phyloP scores from a whole-genome alignment of 2,113 vertebrate genomes.

The Mustela nigripes region DNA sequence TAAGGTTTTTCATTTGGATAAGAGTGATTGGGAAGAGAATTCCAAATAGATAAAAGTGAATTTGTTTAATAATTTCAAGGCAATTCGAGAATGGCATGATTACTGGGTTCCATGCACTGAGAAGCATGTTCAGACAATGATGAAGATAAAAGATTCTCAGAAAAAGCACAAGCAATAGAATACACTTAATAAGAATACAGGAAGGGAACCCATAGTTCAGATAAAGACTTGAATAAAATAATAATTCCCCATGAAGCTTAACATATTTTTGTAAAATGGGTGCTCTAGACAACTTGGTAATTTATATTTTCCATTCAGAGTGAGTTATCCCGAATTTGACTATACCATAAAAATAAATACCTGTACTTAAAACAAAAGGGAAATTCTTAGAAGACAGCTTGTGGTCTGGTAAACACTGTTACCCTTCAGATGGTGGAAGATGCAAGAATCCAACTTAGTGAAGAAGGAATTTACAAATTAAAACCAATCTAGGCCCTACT shows the following conservation, averaged over 20 bases:
- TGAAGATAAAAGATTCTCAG: background rate
- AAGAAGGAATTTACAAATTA: background rate
- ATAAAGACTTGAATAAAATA: background rate
- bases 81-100: background rate
- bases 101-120: background rate
- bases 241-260: background rate
- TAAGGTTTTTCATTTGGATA: background rate
- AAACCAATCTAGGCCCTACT: background rate
- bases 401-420: background rate
- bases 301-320: background rate
- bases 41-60: background rate
- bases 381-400: background rate
- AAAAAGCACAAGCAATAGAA: background rate
- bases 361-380: background rate
- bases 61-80: background rate
- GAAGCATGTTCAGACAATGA: background rate
- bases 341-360: background rate
- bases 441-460: background rate
- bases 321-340: background rate
- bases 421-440: background rate
- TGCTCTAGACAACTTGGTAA: background rate
- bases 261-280: background rate
- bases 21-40: background rate
- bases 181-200: background rate
- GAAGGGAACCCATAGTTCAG: background rate